phyloP scores from a whole-genome alignment of 2,797 vertebrate species.

The Zonotrichia albicollis region DNA sequence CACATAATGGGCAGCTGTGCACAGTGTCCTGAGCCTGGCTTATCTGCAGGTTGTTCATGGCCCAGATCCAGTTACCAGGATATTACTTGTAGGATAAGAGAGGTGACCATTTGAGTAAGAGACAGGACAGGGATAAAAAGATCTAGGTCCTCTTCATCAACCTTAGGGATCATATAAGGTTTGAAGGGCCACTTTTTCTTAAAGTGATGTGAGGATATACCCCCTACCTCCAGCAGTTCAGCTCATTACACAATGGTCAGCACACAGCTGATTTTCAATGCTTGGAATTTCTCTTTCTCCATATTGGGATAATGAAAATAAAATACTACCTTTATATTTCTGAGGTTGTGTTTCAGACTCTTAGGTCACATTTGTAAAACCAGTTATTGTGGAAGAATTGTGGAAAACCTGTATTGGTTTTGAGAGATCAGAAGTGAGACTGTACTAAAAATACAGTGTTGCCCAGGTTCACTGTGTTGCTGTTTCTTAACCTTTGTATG shows the following conservation, averaged over 20 bases:
- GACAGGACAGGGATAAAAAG: not conserved
- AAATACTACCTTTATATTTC: not conserved
- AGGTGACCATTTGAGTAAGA: not conserved
- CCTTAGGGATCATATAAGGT: not conserved
- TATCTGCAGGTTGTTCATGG: conserved; percentile 3
- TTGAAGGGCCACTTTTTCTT: not conserved
- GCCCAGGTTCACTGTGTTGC: not conserved
- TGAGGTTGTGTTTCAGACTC: not conserved
- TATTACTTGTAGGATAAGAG: not conserved
- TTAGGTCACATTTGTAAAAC: not conserved
- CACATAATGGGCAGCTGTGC: not conserved
- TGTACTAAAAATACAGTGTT: not conserved
- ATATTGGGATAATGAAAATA: not conserved
- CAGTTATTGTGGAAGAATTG: not conserved
- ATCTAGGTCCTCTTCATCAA: not conserved
- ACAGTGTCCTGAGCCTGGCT: not conserved
- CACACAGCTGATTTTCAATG: not conserved
- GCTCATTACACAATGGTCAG: not conserved
- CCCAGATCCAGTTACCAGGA: not conserved
- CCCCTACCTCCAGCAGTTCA: not conserved
- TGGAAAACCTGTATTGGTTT: not conserved
- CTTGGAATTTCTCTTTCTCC: not conserved
- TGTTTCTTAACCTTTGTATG: not conserved
- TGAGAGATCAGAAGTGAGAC: not conserved
- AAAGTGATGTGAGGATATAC: not conserved